Conservation (phyloP, 2,797 vertebrate species). For the Centropyge bicolor region DNA sequence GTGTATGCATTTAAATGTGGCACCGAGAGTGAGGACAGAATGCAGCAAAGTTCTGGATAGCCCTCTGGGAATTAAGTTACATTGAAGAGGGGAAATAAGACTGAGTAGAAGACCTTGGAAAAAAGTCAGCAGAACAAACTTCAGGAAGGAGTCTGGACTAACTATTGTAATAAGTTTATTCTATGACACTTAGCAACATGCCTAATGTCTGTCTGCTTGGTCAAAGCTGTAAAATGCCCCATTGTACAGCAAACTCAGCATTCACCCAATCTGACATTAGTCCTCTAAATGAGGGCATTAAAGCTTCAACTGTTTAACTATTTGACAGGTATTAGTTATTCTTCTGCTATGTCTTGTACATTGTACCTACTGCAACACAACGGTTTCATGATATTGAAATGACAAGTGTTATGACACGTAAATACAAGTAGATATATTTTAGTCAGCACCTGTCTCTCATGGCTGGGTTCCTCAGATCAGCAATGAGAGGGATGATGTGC, state of each 20-base stretch:
- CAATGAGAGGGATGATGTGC: slow-evolving; percentile 84
- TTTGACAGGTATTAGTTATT: background rate
- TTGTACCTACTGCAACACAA: background rate
- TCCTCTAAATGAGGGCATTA: background rate
- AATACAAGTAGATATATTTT: background rate
- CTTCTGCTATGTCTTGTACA: background rate
- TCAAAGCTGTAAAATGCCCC: background rate
- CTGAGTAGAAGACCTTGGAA: no score
- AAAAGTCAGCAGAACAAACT: no score
- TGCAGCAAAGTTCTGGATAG: no score
- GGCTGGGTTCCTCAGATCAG: slow-evolving; percentile 74
- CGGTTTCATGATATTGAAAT: background rate
- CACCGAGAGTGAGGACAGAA: no score
- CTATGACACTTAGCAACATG: background rate
- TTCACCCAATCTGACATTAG: background rate
- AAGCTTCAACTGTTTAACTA: background rate
- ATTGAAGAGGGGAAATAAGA: no score
- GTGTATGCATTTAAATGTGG: no score
- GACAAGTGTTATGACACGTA: background rate
- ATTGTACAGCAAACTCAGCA: background rate
- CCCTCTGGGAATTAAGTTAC: no score
- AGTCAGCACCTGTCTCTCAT: slow-evolving; percentile 84
- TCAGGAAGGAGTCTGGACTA: no score
- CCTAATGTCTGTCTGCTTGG: background rate
- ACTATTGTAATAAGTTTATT: background rate